Conservation (phyloP, 2,797 vertebrate genomes). For the Hyperoplus lanceolatus region DNA sequence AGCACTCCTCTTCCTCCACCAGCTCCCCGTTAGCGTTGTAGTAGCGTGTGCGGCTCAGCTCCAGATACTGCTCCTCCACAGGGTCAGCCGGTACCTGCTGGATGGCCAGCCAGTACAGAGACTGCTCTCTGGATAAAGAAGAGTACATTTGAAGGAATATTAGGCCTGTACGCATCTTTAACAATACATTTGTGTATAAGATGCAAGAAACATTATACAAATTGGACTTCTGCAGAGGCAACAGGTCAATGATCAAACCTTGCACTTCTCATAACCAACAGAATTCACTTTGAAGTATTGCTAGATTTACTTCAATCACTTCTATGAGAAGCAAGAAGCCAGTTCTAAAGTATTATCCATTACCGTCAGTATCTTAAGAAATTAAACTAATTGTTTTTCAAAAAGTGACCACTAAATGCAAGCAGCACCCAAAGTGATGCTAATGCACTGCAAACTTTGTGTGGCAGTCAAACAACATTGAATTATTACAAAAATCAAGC, state of each 20-base stretch:
- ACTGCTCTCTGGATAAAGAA: constrained; percentile 91
- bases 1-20: constrained; percentile 97
- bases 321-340: not conserved
- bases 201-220: not conserved
- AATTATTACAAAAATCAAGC: not conserved
- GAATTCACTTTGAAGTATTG: not conserved
- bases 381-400: not conserved
- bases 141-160: not conserved
- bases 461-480: not conserved
- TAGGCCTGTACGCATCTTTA: not conserved
- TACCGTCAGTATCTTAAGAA: not conserved
- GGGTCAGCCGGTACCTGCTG: constrained; percentile 98
- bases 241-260: not conserved
- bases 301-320: not conserved
- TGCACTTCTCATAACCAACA: not conserved
- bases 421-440: too few relatives aligned
- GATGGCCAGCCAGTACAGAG: constrained; percentile 98
- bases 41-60: constrained; percentile 95
- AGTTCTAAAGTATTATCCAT: not conserved
- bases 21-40: constrained; percentile 99
- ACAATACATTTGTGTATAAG: not conserved
- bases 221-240: not conserved
- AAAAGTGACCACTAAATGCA: not conserved
- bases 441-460: not conserved
- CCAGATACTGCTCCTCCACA: constrained; percentile 97